phyloP scores from a whole-genome alignment of 2,888 invertebrate species.

The Pristionchus entomophagus region DNA sequence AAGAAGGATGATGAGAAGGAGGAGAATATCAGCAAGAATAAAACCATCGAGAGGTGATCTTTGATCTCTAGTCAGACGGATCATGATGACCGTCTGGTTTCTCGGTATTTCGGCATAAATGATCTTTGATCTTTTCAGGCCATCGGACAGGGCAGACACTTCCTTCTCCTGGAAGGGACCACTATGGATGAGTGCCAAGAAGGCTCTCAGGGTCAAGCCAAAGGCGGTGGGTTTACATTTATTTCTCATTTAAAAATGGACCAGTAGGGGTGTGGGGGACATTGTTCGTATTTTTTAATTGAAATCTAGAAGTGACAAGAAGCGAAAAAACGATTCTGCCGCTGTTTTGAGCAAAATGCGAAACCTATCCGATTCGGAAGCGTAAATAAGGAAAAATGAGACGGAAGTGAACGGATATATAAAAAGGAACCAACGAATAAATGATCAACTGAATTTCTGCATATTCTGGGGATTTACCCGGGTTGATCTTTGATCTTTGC shows the following conservation, averaged over 20 bases:
- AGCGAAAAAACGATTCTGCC: too few species aligned
- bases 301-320: too few species aligned
- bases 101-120: background rate
- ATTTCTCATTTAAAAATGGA: too few species aligned
- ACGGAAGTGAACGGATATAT: too few species aligned
- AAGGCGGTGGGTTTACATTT: slow-evolving; percentile 15
- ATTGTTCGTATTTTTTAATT: too few species aligned
- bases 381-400: too few species aligned
- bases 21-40: slow-evolving; percentile 67
- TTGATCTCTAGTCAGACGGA: background rate
- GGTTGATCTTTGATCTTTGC: background rate
- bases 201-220: slow-evolving; percentile 32
- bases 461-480: background rate
- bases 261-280: too few species aligned
- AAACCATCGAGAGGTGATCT: slow-evolving; percentile 60
- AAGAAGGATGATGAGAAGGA: slow-evolving; percentile 57
- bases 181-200: background rate
- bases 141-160: background rate
- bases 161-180: slow-evolving; percentile 6
- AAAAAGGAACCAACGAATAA: too few species aligned
- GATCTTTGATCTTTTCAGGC: slow-evolving; percentile 20
- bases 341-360: too few species aligned
- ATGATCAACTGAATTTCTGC: background rate
- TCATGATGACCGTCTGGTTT: background rate
- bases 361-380: too few species aligned